Evolutionary conservation across 2,888 invertebrate species (phyloP), one percentile per base, ranked within the genome.

Genomic region (Pristionchus arcanus): DNA sequence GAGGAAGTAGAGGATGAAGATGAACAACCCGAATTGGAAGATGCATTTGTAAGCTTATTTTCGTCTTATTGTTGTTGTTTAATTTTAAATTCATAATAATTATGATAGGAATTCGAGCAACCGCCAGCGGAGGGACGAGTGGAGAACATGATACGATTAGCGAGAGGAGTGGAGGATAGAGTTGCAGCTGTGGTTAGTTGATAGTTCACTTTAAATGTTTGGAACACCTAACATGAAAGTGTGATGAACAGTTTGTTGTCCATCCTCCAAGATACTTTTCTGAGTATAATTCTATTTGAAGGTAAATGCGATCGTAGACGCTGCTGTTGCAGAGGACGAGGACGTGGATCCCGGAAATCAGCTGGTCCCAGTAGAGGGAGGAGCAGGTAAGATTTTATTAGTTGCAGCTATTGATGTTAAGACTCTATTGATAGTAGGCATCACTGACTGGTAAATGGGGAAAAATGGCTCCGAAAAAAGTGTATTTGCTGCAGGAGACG

Each of bases 1-100:
- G 42, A 92, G 90, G 28, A 91, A 90, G 28, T 15, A 28, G 59
- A 77, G 28, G 87, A 90, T 34, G 86, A 87, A 25, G 55, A 63
- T 49, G 81, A 55, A 13, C 53, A 53, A n/a, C 77, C 13, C 34
- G 81, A 89, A n/a, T 77, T 55, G 28, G 81, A 59, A 81, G 88
- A 59, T 28, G 88, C 13, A 13, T 25, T 19, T 59, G 59, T 59
- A 59, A 13, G 21, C 59, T 25, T 25, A 5, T 59, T 59, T 25
- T 59, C 19, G 3, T 59, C 13, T 59, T 59, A 25, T 59, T 25
- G 59, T 59, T 59, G 59, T 59, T 59, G 59, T 63, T 63, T 63
- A 15, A 63, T 63, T 63, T 63, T 21, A 25, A 63, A 63, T 5
- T n/a, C 25, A 68, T 7, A 34, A 9, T 21, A 74, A n/a, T 37